phyloP scores from a whole-genome alignment of 2,797 vertebrate species.

The Labeo calbasu region DNA sequence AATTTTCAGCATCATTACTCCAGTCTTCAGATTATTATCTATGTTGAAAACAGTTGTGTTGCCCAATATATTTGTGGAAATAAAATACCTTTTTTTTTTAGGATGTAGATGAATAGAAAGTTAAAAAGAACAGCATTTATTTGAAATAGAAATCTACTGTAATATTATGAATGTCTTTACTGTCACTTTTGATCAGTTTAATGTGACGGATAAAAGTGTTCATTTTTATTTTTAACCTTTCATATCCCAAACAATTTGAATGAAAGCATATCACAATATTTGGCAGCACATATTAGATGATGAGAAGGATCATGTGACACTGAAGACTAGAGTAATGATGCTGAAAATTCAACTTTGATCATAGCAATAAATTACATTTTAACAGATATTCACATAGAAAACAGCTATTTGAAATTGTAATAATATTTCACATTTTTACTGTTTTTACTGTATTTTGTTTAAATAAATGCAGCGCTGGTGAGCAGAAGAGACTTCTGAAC shows the following conservation, averaged over 20 bases:
- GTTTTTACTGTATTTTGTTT: neutral
- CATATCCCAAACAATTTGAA: neutral
- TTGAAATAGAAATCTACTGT: neutral
- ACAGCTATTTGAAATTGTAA: fast-evolving
- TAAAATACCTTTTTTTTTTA: no score
- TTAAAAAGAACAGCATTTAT: neutral
- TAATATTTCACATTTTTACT: neutral
- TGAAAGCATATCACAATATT: no score
- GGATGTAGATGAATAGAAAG: neutral
- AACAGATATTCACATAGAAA: neutral
- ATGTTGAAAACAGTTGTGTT: neutral
- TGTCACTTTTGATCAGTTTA: neutral
- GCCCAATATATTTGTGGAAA: neutral
- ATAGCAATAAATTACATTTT: neutral
- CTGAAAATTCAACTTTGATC: neutral
- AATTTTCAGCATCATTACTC: neutral
- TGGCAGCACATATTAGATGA: neutral
- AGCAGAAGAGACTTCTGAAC: neutral
- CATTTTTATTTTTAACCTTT: neutral
- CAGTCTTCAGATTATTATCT: neutral
- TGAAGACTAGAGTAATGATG: neutral
- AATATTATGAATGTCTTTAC: neutral
- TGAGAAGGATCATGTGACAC: slow-evolving; percentile 5
- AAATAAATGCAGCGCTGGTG: neutral
- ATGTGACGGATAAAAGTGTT: neutral